Evolutionary conservation across 1,140 invertebrate genomes (phyloP), one percentile per base, ranked within the genome.

Genomic region (Portunus trituberculatus): DNA sequence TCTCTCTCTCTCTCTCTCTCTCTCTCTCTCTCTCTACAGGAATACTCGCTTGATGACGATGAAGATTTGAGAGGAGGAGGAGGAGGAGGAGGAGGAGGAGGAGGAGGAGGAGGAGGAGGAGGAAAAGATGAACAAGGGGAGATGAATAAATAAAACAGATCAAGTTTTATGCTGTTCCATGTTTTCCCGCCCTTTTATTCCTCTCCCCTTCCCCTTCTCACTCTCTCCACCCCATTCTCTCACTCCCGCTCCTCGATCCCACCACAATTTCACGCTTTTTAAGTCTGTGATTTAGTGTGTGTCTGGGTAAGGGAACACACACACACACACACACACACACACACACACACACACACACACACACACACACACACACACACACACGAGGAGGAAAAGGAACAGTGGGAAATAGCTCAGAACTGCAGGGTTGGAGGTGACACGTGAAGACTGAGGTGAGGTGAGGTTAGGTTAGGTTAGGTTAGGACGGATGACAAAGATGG

Each of bases 221-320:
- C 25, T 20, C 67, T 20, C 67, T 76, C n/a, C 67, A 7, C 67
- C n/a, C 25, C 67, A 0, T 20, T 76, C 67, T 8, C 67, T 76
- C 67, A 7, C 59, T n/a, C 12, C 48, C 89, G 14, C 28, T 32
- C 20, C 6, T 32, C 48, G 39, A 48, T 14, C 20, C 45, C 0
- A 31, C 76, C 83, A 84, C 45, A 91, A 91, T 91, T 91, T 91
- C n/a, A 91, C 48, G 89, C 89, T 91, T 29, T 52, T 91, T 91
- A 91, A 52, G 46, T 91, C 46, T 10, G 14, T 52, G n/a, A 59
- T 91, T 91, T 91, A 87, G 84, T 39, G 31, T 87, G 32, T 87
- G 39, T 87, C 31, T 87, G 84, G 8, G 59, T 12, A 89, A 82
- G 48, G 25, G 29, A 2, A n/a, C 93, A 52, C 14, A 59, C 87